Percentiles rank a stretch among this genome's conserved stretches.
These are phyloP conservation scores for Phalangium opilio DNA, from an alignment of 2,888 invertebrate species.

Conservation along the genomic window DNA sequence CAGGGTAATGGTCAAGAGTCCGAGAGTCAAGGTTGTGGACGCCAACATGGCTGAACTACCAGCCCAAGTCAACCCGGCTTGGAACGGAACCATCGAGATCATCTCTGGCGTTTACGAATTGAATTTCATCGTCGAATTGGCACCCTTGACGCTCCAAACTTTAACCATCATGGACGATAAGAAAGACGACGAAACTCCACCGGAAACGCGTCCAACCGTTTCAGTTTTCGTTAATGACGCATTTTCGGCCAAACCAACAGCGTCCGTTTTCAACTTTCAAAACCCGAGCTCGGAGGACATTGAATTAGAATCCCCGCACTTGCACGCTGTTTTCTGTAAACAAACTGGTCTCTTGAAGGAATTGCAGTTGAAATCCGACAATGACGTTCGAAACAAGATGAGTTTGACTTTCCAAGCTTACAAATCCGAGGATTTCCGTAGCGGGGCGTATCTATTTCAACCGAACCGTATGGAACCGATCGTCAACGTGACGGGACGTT, in stretches of 20 bases:
- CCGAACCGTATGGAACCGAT: slow-evolving; percentile 76
- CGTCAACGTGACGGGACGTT: slow-evolving; percentile 49
- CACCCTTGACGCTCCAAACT: slow-evolving; percentile 56
- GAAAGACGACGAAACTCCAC: neutral
- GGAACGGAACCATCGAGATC: slow-evolving; percentile 20
- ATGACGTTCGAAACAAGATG: slow-evolving; percentile 22
- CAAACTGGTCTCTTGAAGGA: slow-evolving; percentile 59
- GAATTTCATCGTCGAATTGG: slow-evolving; percentile 60
- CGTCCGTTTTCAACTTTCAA: slow-evolving; percentile 16
- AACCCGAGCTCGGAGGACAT: slow-evolving; percentile 41
- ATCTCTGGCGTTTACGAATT: slow-evolving; percentile 38
- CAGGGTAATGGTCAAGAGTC: slow-evolving; percentile 49
- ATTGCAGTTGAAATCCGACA: slow-evolving; percentile 12
- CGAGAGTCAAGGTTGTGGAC: slow-evolving; percentile 48
- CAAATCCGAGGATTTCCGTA: slow-evolving; percentile 76
- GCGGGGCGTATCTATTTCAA: slow-evolving; percentile 91
- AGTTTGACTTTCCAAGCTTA: slow-evolving; percentile 58
- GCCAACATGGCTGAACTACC: slow-evolving; percentile 36
- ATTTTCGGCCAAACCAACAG: slow-evolving; percentile 13
- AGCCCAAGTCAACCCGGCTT: slow-evolving; percentile 32
- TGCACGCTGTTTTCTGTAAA: slow-evolving; percentile 64
- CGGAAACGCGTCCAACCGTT: slow-evolving; percentile 8
- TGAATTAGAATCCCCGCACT: slow-evolving; percentile 61
- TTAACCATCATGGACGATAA: slow-evolving; percentile 24
- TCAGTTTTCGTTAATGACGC: slow-evolving; percentile 14